A percentile compares a stretch with the other conserved stretches of the same genome.
Conservation (phyloP, 2,797 vertebrate species). For the Acipenser oxyrinchus region DNA sequence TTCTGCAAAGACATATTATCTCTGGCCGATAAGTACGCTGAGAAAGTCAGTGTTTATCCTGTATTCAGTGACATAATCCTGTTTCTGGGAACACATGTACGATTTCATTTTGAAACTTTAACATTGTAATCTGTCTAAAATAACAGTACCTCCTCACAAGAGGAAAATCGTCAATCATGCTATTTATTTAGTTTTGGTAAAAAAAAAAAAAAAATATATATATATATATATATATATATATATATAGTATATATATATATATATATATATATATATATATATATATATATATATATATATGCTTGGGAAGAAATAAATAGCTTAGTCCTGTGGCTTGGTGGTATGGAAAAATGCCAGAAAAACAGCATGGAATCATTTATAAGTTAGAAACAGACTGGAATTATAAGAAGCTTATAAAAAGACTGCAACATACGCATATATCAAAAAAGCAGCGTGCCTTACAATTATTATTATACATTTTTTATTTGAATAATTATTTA, state of each 20-base stretch:
- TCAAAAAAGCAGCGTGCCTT: background rate
- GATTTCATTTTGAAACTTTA: no score
- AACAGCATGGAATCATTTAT: constrained; percentile 9
- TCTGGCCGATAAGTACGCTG: no score
- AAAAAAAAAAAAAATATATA: constrained; percentile 1
- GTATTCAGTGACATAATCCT: background rate
- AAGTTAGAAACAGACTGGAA: background rate
- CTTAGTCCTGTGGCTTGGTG: background rate
- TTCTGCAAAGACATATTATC: no score
- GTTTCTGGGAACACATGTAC: no score
- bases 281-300: background rate
- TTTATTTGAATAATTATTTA: background rate
- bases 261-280: constrained; percentile 3
- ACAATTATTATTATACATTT: background rate
- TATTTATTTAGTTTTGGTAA: background rate
- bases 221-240: constrained; percentile 1
- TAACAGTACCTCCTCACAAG: background rate
- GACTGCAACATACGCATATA: background rate
- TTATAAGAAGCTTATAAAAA: no score
- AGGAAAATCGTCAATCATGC: background rate
- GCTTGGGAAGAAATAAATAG: background rate
- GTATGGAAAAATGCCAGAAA: background rate
- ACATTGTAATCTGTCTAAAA: no score
- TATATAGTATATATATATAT: constrained; percentile 1
- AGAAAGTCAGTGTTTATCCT: background rate